Evolutionary conservation across 2,888 invertebrate species (phyloP).

Genomic region (Rhyacophila evoluta): DNA sequence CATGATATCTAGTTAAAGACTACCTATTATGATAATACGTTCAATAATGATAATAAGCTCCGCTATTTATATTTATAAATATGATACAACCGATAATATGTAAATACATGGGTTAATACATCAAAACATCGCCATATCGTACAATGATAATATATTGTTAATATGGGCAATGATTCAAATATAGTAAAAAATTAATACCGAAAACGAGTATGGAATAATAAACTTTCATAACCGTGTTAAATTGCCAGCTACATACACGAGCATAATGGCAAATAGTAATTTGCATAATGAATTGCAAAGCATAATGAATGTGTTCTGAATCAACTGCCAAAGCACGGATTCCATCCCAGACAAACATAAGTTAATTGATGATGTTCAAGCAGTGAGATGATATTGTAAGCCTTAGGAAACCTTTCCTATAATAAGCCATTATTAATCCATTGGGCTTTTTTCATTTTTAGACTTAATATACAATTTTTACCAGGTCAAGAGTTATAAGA

Average conservation of each 20-base stretch:
- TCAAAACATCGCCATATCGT: too few species aligned
- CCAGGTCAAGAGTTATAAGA: too few species aligned
- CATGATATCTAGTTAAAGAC: too few species aligned
- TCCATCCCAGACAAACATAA: slow-evolving; percentile 35
- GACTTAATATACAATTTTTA: too few species aligned
- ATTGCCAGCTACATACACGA: neutral
- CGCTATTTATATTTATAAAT: too few species aligned
- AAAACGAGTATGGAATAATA: neutral
- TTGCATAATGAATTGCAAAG: slow-evolving; percentile 40
- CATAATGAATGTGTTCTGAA: slow-evolving; percentile 35
- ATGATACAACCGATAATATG: too few species aligned
- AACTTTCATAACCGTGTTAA: neutral
- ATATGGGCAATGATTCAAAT: neutral
- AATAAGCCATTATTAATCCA: too few species aligned
- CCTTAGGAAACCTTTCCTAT: neutral
- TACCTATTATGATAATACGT: too few species aligned
- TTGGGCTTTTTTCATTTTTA: too few species aligned
- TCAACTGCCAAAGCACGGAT: slow-evolving; percentile 22
- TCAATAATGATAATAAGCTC: too few species aligned
- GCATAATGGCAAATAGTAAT: slow-evolving; percentile 36
- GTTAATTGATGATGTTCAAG: slow-evolving; percentile 34
- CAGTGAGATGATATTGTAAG: neutral
- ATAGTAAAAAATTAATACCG: neutral
- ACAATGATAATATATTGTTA: too few species aligned
- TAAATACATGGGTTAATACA: too few species aligned